Evolutionary conservation across 1,140 invertebrate species (phyloP), one percentile per base, ranked within the genome.

Genomic region (Teleogryllus occipitalis): DNA sequence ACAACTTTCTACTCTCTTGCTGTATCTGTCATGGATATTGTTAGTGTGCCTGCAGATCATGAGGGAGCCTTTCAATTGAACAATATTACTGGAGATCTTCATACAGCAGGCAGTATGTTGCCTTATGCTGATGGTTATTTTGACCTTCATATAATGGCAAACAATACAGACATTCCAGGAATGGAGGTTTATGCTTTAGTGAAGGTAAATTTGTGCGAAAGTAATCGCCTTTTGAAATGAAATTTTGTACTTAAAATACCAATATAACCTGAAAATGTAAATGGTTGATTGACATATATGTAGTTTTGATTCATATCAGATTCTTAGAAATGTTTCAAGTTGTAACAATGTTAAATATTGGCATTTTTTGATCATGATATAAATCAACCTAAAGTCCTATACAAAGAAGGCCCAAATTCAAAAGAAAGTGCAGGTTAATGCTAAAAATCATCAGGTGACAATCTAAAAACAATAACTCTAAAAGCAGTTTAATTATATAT

Each of bases 41-140:
- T 75, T 14, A 39, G 39, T 8, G 49, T 80, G 7, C 78, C 80
- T 18, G 49, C 78, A 12, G 81, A 46, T 83, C 86, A 82, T 87
- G 90, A 84, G 82, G 90, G 78, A 84, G 84, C 89, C 27, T 89
- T 92, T 82, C 83, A 87, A 4, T 81, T 95, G 0, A 91, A 94
- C 82, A 87, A 90, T 73, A 82, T 86, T 12, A 92, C 90, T 0
- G 94, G 93, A 0, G 91, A 93, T 80, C 82, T 95, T 15, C 88
- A 90, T 73, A 93, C 93, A 2, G 91, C 90, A 22, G 90, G 89
- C 65, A 91, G 91, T 78, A 88, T 95, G 81, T 86, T 91, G 0
- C 88, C 89, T 81, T 95, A 90, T 83, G 91, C 92, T 1, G 93
- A 94, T 83, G 93, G 93, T 0, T 88, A 89, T 83, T 93, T 90